Evolutionary conservation across 2,888 invertebrate species (phyloP).

Genomic region (Chironomus riparius): DNA sequence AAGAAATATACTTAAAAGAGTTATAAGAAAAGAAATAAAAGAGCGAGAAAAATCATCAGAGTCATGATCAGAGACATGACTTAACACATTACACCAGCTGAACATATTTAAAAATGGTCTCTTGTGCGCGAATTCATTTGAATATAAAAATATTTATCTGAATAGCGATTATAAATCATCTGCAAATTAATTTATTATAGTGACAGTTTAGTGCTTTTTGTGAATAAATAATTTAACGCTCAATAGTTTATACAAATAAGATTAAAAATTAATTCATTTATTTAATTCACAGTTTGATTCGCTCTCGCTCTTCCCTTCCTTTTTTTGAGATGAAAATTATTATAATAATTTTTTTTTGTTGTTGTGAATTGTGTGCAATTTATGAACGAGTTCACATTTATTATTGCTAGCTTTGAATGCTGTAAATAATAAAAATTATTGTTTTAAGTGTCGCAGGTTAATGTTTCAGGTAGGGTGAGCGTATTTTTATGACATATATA

Average conservation of each 20-base stretch:
- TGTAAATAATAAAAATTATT: not conserved
- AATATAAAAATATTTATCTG: conserved; percentile 3
- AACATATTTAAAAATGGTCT: conserved; percentile 1
- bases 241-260: conserved; percentile 11
- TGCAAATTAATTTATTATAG: conserved; percentile 25
- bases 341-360: not conserved
- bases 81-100: conserved; percentile 12
- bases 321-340: not conserved
- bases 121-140: not conserved
- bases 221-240: conserved; percentile 17
- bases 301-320: no score
- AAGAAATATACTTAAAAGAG: no score
- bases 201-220: conserved; percentile 23
- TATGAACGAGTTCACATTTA: not conserved
- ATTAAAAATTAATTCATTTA: not conserved
- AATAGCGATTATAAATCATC: conserved; percentile 21
- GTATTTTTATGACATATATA: no score
- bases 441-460: not conserved
- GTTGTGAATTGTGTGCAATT: not conserved
- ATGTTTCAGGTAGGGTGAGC: no score
- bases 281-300: not conserved
- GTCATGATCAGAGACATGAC: not conserved
- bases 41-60: conserved; percentile 1
- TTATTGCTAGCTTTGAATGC: not conserved
- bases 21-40: not conserved